These are phyloP conservation scores for Cheilosia soror DNA, from an alignment of 2,888 invertebrate species.

Conservation along the genomic window DNA sequence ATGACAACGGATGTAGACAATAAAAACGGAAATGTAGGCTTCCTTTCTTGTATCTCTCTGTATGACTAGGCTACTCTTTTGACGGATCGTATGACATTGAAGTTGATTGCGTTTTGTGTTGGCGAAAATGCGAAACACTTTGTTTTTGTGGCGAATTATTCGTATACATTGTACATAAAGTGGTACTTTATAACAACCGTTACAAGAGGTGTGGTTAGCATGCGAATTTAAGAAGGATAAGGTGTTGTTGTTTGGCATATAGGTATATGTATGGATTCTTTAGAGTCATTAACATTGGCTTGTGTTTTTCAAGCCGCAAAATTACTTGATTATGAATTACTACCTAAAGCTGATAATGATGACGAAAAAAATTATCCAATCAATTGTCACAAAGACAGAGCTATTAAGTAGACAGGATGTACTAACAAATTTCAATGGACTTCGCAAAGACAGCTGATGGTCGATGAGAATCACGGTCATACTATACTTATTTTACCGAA, in stretches of 20 bases:
- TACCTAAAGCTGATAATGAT: too few relatives aligned
- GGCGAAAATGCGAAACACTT: conserved; percentile 1
- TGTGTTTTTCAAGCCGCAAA: too few relatives aligned
- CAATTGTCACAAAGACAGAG: too few relatives aligned
- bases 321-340: too few relatives aligned
- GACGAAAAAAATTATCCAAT: too few relatives aligned
- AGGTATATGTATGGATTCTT: too few relatives aligned
- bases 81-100: conserved; percentile 11
- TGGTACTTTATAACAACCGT: not conserved
- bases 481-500: too few relatives aligned
- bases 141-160: not conserved
- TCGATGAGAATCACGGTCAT: too few relatives aligned
- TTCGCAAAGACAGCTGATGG: too few relatives aligned
- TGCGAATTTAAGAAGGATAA: not conserved
- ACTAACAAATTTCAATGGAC: too few relatives aligned
- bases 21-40: conserved; percentile 35
- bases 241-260: not conserved
- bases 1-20: conserved; percentile 18
- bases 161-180: not conserved
- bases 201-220: not conserved
- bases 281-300: too few relatives aligned
- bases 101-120: conserved; percentile 11
- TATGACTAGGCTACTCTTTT: not conserved
- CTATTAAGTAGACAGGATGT: too few relatives aligned
- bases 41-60: not conserved